Evolutionary conservation across 2,113 vertebrate species (phyloP).

Genomic region (Cebidichthys violaceus): DNA sequence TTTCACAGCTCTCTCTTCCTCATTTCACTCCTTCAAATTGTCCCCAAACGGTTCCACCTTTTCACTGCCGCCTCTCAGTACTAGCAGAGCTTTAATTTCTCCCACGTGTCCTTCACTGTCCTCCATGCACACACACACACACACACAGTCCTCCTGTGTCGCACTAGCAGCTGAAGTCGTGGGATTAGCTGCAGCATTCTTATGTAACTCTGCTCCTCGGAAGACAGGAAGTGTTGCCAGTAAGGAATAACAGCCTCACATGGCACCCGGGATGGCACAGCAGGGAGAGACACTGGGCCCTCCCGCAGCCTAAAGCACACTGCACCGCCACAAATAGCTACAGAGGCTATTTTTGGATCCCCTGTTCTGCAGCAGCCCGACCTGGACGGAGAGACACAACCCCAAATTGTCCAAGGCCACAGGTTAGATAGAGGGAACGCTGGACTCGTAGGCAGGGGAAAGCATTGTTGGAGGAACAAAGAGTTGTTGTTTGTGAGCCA

Average conservation of each 20-base stretch:
- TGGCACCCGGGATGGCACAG: constrained; percentile 45
- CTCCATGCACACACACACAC: constrained; percentile 38
- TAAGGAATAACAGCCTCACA: constrained; percentile 59
- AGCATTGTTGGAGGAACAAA: constrained; percentile 46
- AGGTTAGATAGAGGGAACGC: constrained; percentile 41
- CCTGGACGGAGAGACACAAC: constrained; percentile 52
- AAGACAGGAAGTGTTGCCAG: constrained; percentile 62
- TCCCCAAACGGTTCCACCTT: background rate
- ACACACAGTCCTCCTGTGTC: constrained; percentile 21
- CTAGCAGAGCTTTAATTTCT: constrained; percentile 32
- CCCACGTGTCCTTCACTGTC: constrained; percentile 56
- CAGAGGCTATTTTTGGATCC: constrained; percentile 63
- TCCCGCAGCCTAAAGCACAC: constrained; percentile 56
- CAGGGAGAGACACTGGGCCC: constrained; percentile 38
- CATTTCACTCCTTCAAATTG: background rate
- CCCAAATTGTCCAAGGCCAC: constrained; percentile 51
- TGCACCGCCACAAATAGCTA: constrained; percentile 64
- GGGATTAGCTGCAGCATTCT: constrained; percentile 71
- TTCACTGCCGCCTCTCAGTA: constrained; percentile 3
- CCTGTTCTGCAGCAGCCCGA: constrained; percentile 47
- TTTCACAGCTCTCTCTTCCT: background rate
- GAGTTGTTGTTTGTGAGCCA: constrained; percentile 37
- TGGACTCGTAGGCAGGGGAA: background rate
- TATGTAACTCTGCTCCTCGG: constrained; percentile 70
- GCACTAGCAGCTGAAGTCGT: constrained; percentile 42